Conservation (phyloP, 2,888 invertebrate genomes). For the Phalera bucephala region DNA sequence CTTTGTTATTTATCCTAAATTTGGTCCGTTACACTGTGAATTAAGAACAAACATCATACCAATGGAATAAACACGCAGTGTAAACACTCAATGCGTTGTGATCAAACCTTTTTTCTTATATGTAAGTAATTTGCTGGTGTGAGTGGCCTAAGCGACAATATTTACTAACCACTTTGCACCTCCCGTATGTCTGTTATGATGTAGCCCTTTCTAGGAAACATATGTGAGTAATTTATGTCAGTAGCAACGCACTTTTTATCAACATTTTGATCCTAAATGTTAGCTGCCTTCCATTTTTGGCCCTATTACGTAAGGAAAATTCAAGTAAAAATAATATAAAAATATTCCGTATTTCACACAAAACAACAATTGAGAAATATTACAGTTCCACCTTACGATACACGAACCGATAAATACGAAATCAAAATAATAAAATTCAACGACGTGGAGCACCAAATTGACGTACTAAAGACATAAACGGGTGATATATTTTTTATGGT, state of each 20-base stretch:
- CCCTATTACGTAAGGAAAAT: too few species aligned
- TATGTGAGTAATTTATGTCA: too few species aligned
- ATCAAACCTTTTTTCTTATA: conserved; percentile 54
- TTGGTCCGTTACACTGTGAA: conserved; percentile 11
- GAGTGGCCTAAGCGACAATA: conserved; percentile 53
- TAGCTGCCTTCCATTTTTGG: too few species aligned
- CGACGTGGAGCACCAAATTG: neutral
- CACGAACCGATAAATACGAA: too few species aligned
- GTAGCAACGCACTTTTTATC: too few species aligned
- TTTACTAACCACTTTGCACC: conserved; percentile 75
- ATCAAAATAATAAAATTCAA: neutral
- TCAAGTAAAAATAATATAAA: too few species aligned
- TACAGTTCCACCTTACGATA: too few species aligned
- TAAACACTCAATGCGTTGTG: conserved; percentile 52
- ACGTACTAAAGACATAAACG: conserved; percentile 11
- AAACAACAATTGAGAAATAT: too few species aligned
- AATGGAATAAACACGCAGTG: conserved; percentile 40
- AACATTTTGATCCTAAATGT: too few species aligned
- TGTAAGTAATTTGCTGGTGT: conserved; percentile 56
- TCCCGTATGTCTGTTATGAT: conserved; percentile 51
- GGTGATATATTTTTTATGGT: neutral
- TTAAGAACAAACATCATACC: conserved; percentile 35
- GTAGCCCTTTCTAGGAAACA: conserved; percentile 67
- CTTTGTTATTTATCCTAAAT: neutral
- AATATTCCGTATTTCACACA: too few species aligned